Base-by-base conservation (phyloP, 1,140 invertebrate genomes). In the Globodera ellingtonae region DNA sequence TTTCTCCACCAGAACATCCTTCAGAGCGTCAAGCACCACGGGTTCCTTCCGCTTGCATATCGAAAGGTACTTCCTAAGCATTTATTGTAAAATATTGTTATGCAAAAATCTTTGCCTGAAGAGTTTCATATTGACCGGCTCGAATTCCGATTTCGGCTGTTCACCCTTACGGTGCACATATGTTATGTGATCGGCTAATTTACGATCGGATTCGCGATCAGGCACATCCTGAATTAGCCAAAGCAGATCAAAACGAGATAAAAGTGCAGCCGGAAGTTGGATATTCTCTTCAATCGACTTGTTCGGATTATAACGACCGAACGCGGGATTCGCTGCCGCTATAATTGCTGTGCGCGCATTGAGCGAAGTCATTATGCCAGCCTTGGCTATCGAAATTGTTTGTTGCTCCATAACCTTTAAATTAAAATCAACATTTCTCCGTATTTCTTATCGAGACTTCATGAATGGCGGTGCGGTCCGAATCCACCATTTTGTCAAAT, bases 401-500 rank as follows among this genome's bases (percentile, higher is more conserved):
- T 99, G 98, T 88, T 99, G 98, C 91, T 99, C 98, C 98, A 99
- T 99, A 4, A 92, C 91, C 81, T 85, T 47, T 48, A 72, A 50
- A 66, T 35, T 6, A 48, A 83, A 84, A 13, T 18, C 2, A 35
- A 35, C 35, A 47, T 47, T 9, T 6, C 6, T 15, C 52, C 5
- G 24, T 44, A 69, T 44, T 18, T 2, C 47, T 35, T 10, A 35
- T 67, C 4, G 13, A 76, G 7, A 97, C 95, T 91, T 99, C 98
- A 89, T 99, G 98, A 85, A 99, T 98, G 65, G 97, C 95, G 0
- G 96, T 98, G 86, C 97, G 92, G 90, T 99, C 97, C 15, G 90
- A 89, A 79, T 99, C 97, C 67, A 95, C 94, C 97, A 99, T 99
- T 91, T 99, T 99, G 90, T 99, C 98, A 91, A 99, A 99, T 91